phyloP scores from a whole-genome alignment of 2,113 vertebrate genomes.

The Leuciscus idus region DNA sequence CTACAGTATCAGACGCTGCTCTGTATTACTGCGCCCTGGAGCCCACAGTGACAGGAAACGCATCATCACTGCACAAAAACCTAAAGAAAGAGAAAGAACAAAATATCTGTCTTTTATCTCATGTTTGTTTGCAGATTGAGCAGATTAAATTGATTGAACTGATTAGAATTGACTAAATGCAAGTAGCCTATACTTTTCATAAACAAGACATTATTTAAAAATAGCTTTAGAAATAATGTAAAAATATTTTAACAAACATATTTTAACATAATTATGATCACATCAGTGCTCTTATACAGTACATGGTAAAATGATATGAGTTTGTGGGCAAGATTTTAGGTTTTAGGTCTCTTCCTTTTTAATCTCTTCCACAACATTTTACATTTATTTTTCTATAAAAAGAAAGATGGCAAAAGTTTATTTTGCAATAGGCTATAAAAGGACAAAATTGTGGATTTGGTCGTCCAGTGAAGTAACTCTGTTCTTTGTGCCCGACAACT shows the following conservation, averaged over 20 bases:
- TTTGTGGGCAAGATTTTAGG: background rate
- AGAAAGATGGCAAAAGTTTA: background rate
- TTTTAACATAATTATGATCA: background rate
- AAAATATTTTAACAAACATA: background rate
- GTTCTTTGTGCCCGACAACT: background rate
- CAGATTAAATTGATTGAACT: too few relatives aligned
- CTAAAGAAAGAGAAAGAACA: background rate
- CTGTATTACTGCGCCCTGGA: slow-evolving; percentile 41
- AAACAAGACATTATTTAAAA: background rate
- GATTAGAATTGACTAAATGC: background rate
- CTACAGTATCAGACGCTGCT: slow-evolving; percentile 31
- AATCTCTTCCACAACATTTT: too few relatives aligned
- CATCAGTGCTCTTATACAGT: background rate
- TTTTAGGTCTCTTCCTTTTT: background rate
- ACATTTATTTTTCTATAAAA: background rate
- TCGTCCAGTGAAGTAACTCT: background rate
- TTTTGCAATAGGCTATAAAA: too few relatives aligned
- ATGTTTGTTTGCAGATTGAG: background rate
- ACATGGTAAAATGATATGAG: background rate
- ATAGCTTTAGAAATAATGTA: background rate
- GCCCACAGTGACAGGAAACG: slow-evolving; percentile 46
- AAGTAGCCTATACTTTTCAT: background rate
- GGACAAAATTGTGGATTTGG: background rate
- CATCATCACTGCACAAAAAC: slow-evolving; percentile 42
- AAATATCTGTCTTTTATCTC: background rate